Base-by-base conservation (phyloP, 2,797 vertebrate genomes). In the Mico argentatus region DNA sequence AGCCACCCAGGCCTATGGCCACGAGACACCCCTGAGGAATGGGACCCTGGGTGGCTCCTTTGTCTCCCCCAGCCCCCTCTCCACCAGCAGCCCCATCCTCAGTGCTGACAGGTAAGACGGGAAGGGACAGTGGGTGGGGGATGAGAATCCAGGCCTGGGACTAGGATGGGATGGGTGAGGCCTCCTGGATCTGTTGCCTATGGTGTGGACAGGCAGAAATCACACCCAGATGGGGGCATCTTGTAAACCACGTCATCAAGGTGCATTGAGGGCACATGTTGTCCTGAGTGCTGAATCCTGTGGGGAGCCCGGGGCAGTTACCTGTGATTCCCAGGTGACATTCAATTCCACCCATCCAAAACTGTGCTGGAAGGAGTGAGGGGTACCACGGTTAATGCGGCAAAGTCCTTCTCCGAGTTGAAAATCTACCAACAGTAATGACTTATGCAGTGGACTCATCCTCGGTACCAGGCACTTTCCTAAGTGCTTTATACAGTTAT, bases 41-140 rank as follows among this genome's bases (percentile, higher is more conserved):
- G 99, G 99, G 75, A 98, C 99, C 50, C 98, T 98, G 10, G 88
- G 98, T 77, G 98, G 98, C 90, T 97, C 99, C 81, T 99, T 99
- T 95, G 98, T 98, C 4, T 84, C 99, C 15, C 98, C 98, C 17
- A 99, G 98, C 79, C 99, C 99, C 0, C 86, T 99, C 91, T 99
- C 99, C 95, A 99, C 99, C 97, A 99, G 99, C 99, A 99, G 99
- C 96, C 99, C 99, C 87, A 99, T 99, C 97, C 99, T 99, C 98
- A 99, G 97, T 12, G 98, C 99, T 52, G 99, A 99, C 10, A 98
- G 99, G 99, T 99, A 97, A 99, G 99, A 30, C 4, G 2, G 15
- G 46, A 36, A 14, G 27, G 67, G 36, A 44, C 7, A 33, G 39
- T 2, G 3, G 41, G 4, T 8, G 13, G 41, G 11, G 9, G 22